These are phyloP conservation scores for Tadarida brasiliensis DNA, from an alignment of 2,797 vertebrate species.

Conservation along the genomic window DNA sequence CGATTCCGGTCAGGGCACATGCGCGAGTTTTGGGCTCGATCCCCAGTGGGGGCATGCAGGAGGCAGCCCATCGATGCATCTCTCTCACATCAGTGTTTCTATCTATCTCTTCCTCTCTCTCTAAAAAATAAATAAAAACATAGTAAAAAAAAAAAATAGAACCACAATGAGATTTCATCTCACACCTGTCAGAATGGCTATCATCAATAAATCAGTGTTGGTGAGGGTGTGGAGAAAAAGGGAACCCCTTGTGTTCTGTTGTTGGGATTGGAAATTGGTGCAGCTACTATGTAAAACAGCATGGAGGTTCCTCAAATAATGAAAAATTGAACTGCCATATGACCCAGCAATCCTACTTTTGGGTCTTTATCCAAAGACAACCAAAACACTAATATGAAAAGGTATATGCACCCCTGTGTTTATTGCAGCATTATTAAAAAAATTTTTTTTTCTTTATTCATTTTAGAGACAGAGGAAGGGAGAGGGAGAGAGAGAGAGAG, in stretches of 20 bases:
- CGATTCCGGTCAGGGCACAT: too few species aligned
- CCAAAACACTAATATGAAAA: background rate
- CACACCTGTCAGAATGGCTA: background rate
- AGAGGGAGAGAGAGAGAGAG: too few species aligned
- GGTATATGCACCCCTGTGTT: background rate
- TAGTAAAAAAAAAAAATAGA: background rate
- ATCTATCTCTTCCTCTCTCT: too few species aligned
- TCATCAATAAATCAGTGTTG: background rate
- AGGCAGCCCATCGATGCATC: too few species aligned
- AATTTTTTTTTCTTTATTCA: too few species aligned
- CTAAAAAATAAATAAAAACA: too few species aligned
- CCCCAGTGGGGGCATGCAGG: too few species aligned
- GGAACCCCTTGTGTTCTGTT: background rate
- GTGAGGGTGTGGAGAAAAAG: background rate
- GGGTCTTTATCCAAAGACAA: background rate
- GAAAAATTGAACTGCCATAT: background rate
- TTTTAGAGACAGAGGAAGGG: too few species aligned
- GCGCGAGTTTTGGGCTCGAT: too few species aligned
- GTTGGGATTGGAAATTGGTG: background rate
- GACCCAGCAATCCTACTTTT: background rate
- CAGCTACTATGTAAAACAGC: background rate
- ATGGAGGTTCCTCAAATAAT: background rate
- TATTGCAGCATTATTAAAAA: background rate
- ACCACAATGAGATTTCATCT: background rate
- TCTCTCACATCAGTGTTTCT: too few species aligned